Evolutionary conservation across 2,797 vertebrate species (phyloP), one percentile per base, ranked within the genome.

Genomic region (Gastrophryne carolinensis): DNA sequence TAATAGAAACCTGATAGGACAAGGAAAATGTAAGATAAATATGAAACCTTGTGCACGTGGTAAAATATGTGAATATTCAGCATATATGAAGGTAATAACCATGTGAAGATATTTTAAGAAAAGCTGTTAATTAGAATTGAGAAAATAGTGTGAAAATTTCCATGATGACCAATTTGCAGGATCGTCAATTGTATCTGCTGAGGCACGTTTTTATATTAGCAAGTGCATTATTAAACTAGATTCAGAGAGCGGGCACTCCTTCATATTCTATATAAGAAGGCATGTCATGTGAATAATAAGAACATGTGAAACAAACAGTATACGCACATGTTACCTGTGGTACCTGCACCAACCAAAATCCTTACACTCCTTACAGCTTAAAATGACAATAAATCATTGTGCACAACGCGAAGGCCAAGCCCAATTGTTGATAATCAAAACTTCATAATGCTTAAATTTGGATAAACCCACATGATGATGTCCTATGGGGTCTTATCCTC

Each of bases 51-150:
- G 27, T 50, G 37, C 17, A 60, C 35, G 35, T 23, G 30, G 35
- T 21, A 60, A 47, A 54, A 69, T 54, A 69, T 56, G 35, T 41
- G 50, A 69, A 21, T 56, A 56, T 53, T 29, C 32, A 21, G 24
- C 52, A 60, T 13, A 8, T 3, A 27, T 60, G 7, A 71, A 60
- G 34, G 35, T 41, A 60, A 71, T 26, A 70, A 10, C 26, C 15
- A 60, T 39, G 44, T 60, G 13, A 47, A 32, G 68, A 71, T 71
- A 71, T 71, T 69, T 69, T 57, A 69, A 54, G 66, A 69, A 69
- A 69, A 69, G 52, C 52, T 69, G 66, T 24, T 69, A 69, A 69
- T 69, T 69, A 44, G 50, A 69, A 69, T 19, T 53, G 24, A 69
- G 52, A 56, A 39, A 56, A 27, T 56, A 44, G 52, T 69, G 66